phyloP scores from a whole-genome alignment of 2,113 vertebrate genomes.

The Garra rufa region DNA sequence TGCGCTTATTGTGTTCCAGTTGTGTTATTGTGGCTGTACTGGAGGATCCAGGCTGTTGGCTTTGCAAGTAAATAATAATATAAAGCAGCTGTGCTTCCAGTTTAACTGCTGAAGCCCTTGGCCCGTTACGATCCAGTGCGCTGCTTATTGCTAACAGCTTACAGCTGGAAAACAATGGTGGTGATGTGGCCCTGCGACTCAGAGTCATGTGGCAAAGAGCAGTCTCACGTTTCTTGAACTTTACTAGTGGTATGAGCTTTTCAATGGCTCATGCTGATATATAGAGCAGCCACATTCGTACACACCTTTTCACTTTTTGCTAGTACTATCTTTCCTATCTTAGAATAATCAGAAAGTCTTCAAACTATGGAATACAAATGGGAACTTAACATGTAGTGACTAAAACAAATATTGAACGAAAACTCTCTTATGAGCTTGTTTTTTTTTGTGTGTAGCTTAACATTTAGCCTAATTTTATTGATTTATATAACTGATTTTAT shows the following conservation, averaged over 20 bases:
- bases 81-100: slow-evolving; percentile 69
- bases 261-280: background rate
- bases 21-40: slow-evolving; percentile 60
- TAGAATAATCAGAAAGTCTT: background rate
- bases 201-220: background rate
- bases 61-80: slow-evolving; percentile 76
- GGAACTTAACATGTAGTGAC: background rate
- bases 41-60: slow-evolving; percentile 69
- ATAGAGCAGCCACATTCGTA: background rate
- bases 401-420: background rate
- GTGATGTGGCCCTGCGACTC: slow-evolving; percentile 2
- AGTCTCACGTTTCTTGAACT: background rate
- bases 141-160: slow-evolving; percentile 45
- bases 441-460: too few relatives aligned
- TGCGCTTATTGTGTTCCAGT: slow-evolving; percentile 54
- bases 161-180: slow-evolving; percentile 48
- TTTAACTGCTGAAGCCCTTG: slow-evolving; percentile 56
- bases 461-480: background rate
- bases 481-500: background rate
- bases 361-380: background rate
- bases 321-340: background rate
- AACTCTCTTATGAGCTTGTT: background rate
- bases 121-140: slow-evolving; percentile 37
- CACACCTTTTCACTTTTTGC: background rate
- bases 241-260: too few relatives aligned